Percentiles rank a stretch among this genome's conserved stretches.
These are phyloP conservation scores for Lycocerus yunnanus DNA, from an alignment of 2,888 invertebrate genomes.

Conservation along the genomic window DNA sequence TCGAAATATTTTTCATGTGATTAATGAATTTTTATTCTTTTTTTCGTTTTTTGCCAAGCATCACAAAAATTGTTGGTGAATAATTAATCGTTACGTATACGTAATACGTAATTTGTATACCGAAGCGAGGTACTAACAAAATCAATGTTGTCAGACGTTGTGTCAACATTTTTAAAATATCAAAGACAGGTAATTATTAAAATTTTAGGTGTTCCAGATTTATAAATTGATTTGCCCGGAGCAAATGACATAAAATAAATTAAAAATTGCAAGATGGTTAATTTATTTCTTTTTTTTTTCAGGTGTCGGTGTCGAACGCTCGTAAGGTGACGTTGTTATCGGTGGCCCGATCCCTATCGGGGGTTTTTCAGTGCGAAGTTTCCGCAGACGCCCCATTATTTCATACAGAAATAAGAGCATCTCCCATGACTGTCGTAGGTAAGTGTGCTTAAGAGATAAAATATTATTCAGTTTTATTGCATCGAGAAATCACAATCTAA, in stretches of 20 bases:
- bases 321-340: constrained; percentile 70
- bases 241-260: neutral
- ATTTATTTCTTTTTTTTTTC: constrained; percentile 39
- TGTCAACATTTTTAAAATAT: neutral
- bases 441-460: constrained; percentile 44
- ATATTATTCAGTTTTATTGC: constrained; percentile 20
- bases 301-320: constrained; percentile 70
- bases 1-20: neutral
- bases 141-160: neutral
- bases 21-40: neutral
- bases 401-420: constrained; percentile 67
- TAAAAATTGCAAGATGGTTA: neutral
- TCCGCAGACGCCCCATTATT: constrained; percentile 73
- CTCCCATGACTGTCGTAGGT: constrained; percentile 72
- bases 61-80: neutral
- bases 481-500: constrained; percentile 10
- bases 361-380: constrained; percentile 74
- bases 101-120: neutral
- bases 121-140: neutral
- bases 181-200: neutral
- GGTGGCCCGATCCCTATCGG: constrained; percentile 68
- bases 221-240: neutral
- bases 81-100: neutral
- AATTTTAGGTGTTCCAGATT: neutral
- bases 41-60: neutral